Evolutionary conservation across 2,113 vertebrate species (phyloP).

Genomic region (Scytalopus superciliaris): DNA sequence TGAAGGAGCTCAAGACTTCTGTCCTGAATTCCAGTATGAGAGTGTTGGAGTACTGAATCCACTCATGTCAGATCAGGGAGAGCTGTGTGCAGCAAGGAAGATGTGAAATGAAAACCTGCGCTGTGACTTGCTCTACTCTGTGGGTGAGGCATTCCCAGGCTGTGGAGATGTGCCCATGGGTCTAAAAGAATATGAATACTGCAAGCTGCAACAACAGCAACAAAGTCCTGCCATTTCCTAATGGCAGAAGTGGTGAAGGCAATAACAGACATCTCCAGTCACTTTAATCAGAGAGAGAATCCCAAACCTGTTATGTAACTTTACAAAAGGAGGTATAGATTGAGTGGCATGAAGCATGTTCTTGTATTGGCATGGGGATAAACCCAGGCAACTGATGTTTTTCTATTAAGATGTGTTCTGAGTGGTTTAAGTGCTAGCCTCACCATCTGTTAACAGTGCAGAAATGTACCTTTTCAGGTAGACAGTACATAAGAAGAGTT

Average conservation of each 20-base stretch:
- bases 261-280: not conserved
- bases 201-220: not conserved
- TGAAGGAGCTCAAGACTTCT: not conserved
- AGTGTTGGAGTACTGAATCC: not conserved
- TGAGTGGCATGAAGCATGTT: not conserved
- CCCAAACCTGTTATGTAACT: not conserved
- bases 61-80: not conserved
- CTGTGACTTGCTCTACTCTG: accelerated
- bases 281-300: not conserved
- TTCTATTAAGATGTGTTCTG: not conserved
- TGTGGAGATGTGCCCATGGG: not conserved
- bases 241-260: not conserved
- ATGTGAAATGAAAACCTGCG: not conserved
- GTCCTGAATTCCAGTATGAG: not conserved
- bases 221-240: not conserved
- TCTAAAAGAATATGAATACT: not conserved
- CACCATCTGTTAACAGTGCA: not conserved
- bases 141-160: not conserved
- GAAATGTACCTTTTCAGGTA: not conserved
- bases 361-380: accelerated
- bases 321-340: not conserved
- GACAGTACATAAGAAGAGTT: not conserved
- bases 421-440: not conserved
- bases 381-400: not conserved
- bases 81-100: not conserved